Conservation (phyloP, 2,888 invertebrate species). For the Phyto melanocephala region DNA sequence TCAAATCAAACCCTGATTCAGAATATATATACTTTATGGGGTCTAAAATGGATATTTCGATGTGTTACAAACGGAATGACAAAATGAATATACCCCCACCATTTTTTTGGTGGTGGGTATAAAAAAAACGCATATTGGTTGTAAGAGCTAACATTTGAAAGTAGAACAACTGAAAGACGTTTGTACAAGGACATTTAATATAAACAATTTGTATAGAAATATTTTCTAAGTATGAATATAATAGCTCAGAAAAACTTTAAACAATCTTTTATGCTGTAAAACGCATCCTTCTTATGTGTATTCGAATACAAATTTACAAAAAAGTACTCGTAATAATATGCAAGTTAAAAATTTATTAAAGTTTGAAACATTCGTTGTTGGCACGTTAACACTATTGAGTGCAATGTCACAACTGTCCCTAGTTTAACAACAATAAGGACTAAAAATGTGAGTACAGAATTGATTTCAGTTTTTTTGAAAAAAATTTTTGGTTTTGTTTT, state of each 20-base stretch:
- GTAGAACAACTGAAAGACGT: not conserved
- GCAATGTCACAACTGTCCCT: not conserved
- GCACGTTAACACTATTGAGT: not conserved
- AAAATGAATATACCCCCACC: no score
- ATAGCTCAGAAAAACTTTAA: not conserved
- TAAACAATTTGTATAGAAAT: not conserved
- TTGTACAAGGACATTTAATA: slow-evolving; percentile 32
- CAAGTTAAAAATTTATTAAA: not conserved
- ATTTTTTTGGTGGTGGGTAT: not conserved
- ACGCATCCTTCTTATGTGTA: not conserved
- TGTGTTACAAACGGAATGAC: no score
- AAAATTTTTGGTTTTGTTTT: no score
- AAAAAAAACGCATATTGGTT: not conserved
- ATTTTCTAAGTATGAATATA: not conserved
- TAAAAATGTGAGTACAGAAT: not conserved
- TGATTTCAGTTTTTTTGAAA: no score
- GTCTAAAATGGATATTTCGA: no score
- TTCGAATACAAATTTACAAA: not conserved
- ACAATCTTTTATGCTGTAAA: not conserved
- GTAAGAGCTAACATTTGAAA: not conserved
- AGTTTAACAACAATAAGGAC: not conserved
- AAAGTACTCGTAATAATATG: not conserved
- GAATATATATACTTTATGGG: no score
- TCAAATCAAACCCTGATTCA: no score
- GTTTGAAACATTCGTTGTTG: slow-evolving; percentile 25